Evolutionary conservation across 2,888 invertebrate species (phyloP), one percentile per base, ranked within the genome.

Genomic region (Torymus tubicola): DNA sequence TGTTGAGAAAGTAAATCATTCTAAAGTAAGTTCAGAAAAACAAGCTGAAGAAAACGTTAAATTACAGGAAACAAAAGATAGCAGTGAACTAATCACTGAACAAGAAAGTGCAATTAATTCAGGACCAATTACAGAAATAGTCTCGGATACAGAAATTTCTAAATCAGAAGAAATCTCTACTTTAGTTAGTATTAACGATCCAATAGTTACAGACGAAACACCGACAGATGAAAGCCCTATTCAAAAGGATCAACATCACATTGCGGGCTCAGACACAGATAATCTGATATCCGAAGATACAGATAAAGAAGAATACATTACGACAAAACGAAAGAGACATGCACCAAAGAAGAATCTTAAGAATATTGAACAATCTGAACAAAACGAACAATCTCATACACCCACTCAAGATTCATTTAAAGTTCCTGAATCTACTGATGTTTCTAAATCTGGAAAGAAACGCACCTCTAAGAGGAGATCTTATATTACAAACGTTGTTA

Each of bases 341-440:
- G 14, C 42, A 18, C 58, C 60, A 12, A 75, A 79, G 57, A 81
- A 72, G 16, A 68, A 68, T 63, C 11, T 16, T 4, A 63, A 67
- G 55, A 50, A 18, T 11, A 10, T 61, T 14, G 64, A 72, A 18
- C 14, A 57, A 52, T n/a, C 63, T 61, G 55, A 72, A 72, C 14
- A 24, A 50, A 63, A 60, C 11, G 75, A 83, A 31, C 58, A 77
- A 60, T 60, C 70, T 21, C 16, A 70, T 12, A 16, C 58, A 3
- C 16, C 10, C 12, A 8, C 16, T 12, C 69, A 77, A 10, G 87
- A 88, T 16, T 84, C 83, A 0, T 88, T 88, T 55, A 89, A 89
- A 80, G 63, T 88, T 68, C 89, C 89, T 0, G 86, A 88, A 70
- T 74, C 81, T 4, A 85, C 83, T 0, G 86, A 88, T 42, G 60